Percentiles rank a stretch among this genome's conserved stretches.
Evolutionary conservation across 2,888 invertebrate species (phyloP).

Genomic region (Torymus tubicola): DNA sequence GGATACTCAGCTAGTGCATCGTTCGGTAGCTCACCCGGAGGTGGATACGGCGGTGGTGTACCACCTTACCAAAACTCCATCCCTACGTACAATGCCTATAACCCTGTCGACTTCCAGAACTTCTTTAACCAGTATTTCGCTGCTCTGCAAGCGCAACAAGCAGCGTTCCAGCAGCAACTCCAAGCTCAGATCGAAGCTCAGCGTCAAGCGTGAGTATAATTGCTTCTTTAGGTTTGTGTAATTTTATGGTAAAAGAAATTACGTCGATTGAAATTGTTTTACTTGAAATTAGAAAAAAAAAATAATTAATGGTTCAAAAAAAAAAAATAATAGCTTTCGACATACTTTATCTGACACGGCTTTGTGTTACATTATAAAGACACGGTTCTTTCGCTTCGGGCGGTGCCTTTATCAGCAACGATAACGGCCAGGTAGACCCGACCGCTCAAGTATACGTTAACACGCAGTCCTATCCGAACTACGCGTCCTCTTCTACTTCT

Average conservation of each 20-base stretch:
- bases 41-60: background rate
- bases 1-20: slow-evolving; percentile 17
- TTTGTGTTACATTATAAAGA: slow-evolving; percentile 43
- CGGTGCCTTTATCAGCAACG: slow-evolving; percentile 61
- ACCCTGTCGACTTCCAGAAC: slow-evolving; percentile 47
- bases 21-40: background rate
- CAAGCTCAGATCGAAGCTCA: slow-evolving; percentile 61
- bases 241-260: too few relatives aligned
- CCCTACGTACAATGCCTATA: background rate
- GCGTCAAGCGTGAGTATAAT: slow-evolving; percentile 65
- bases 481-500: slow-evolving; percentile 45
- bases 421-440: slow-evolving; percentile 58
- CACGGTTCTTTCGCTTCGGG: slow-evolving; percentile 54
- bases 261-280: too few relatives aligned
- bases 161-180: slow-evolving; percentile 58
- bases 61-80: background rate
- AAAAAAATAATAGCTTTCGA: too few relatives aligned
- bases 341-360: background rate
- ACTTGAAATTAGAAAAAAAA: too few relatives aligned
- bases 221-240: background rate
- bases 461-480: slow-evolving; percentile 54
- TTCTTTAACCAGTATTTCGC: slow-evolving; percentile 62
- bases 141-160: slow-evolving; percentile 62
- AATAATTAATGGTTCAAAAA: too few relatives aligned
- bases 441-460: slow-evolving; percentile 58